phyloP scores from a whole-genome alignment of 2,888 invertebrate genomes.

The Lutraria lutraria region DNA sequence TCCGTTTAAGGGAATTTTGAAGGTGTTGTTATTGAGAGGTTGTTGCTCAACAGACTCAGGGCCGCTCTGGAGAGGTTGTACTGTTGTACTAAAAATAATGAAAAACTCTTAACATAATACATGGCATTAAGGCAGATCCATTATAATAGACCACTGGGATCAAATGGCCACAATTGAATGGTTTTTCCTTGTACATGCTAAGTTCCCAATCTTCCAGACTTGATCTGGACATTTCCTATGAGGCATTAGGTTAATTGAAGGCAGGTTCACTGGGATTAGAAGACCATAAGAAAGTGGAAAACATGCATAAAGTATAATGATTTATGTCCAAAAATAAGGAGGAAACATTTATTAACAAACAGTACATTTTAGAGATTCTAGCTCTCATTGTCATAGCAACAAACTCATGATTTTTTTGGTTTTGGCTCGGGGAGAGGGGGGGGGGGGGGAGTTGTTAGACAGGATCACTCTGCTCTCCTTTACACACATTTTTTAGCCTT shows the following conservation, averaged over 20 bases:
- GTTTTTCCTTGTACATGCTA: not conserved
- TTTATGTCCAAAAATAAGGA: not conserved
- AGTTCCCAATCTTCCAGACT: constrained; percentile 2
- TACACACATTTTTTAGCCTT: no score
- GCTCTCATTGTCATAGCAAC: not conserved
- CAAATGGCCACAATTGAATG: not conserved
- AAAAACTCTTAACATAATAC: not conserved
- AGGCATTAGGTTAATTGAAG: constrained; percentile 18
- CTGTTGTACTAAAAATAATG: not conserved
- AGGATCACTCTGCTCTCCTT: no score
- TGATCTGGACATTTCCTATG: not conserved
- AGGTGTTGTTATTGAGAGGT: no score
- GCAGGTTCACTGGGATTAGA: not conserved
- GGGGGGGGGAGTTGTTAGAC: no score
- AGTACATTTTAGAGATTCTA: not conserved
- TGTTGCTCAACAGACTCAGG: no score
- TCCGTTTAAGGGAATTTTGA: no score
- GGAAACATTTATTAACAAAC: not conserved
- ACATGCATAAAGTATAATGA: not conserved
- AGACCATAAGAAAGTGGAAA: not conserved
- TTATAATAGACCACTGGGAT: not conserved
- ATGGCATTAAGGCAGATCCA: not conserved
- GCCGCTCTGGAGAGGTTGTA: no score
- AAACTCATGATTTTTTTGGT: no score
- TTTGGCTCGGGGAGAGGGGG: no score